phyloP scores from a whole-genome alignment of 2,113 vertebrate species.

The Periophthalmodon schlosseri region DNA sequence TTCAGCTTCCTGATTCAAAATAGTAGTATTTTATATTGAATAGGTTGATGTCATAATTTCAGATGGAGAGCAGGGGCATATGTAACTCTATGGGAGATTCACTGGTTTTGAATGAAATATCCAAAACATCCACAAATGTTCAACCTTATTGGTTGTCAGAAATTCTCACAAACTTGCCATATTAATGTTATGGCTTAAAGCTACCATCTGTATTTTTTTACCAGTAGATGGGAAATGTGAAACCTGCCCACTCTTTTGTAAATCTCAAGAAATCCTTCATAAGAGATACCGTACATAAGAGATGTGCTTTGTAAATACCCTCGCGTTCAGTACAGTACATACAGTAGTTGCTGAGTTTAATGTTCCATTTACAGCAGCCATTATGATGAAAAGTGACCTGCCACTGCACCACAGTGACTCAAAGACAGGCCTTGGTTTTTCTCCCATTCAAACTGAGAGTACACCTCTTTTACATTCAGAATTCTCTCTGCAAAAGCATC shows the following conservation, averaged over 20 bases:
- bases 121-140: too few species aligned
- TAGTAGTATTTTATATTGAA: too few species aligned
- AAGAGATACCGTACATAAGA: conserved; percentile 20
- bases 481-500: conserved; percentile 2
- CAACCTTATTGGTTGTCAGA: too few species aligned
- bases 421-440: neutral
- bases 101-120: too few species aligned
- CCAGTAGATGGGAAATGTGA: too few species aligned
- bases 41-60: too few species aligned
- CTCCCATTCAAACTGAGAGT: conserved; percentile 19
- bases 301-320: conserved; percentile 38
- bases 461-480: conserved; percentile 22
- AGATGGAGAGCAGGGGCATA: too few species aligned
- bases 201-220: too few species aligned
- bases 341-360: neutral
- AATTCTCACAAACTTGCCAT: too few species aligned
- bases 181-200: too few species aligned
- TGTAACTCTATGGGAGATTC: too few species aligned
- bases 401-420: conserved; percentile 18
- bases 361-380: conserved; percentile 5
- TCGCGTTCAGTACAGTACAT: conserved; percentile 16
- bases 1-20: too few species aligned
- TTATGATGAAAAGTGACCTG: conserved; percentile 22
- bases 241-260: neutral
- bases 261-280: conserved; percentile 27